Percentiles rank a stretch among this genome's conserved stretches.
Evolutionary conservation across 2,888 invertebrate species (phyloP).

Genomic region (Aphidoletes aphidimyza): DNA sequence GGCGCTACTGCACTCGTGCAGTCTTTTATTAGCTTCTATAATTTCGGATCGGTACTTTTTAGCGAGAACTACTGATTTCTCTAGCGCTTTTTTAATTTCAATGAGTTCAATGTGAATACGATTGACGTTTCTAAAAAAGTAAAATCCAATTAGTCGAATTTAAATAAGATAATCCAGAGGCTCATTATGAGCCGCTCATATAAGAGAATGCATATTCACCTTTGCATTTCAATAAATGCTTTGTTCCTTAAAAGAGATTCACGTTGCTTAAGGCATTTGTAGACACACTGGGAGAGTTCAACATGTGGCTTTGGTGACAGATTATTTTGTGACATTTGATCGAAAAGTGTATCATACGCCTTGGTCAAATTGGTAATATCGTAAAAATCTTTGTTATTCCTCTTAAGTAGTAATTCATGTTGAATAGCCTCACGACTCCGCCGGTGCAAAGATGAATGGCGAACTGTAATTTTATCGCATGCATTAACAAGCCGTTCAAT

Average conservation of each 20-base stretch:
- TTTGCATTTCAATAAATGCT: slow-evolving; percentile 56
- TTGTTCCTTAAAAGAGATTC: slow-evolving; percentile 53
- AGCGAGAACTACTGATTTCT: slow-evolving; percentile 65
- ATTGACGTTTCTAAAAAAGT: slow-evolving; percentile 41
- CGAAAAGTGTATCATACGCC: slow-evolving; percentile 33
- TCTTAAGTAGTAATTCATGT: slow-evolving; percentile 55
- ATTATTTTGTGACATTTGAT: slow-evolving; percentile 53
- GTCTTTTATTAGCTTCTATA: slow-evolving; percentile 63
- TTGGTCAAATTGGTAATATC: slow-evolving; percentile 54
- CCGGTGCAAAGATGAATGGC: slow-evolving; percentile 58
- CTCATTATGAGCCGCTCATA: too few species aligned
- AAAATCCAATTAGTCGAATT: too few species aligned
- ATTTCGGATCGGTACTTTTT: slow-evolving; percentile 65
- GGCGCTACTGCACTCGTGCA: slow-evolving; percentile 66
- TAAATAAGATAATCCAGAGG: too few species aligned
- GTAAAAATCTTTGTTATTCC: slow-evolving; percentile 58
- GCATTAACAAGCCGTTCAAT: slow-evolving; percentile 29
- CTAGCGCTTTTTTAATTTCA: slow-evolving; percentile 67
- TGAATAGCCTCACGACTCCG: slow-evolving; percentile 58
- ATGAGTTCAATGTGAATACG: slow-evolving; percentile 66
- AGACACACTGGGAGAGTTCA: slow-evolving; percentile 56
- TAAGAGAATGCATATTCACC: neutral
- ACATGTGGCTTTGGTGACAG: slow-evolving; percentile 8
- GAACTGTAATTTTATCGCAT: slow-evolving; percentile 53
- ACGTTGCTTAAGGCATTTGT: slow-evolving; percentile 57